Conservation (phyloP, 2,797 vertebrate genomes). For the Chelon auratus region DNA sequence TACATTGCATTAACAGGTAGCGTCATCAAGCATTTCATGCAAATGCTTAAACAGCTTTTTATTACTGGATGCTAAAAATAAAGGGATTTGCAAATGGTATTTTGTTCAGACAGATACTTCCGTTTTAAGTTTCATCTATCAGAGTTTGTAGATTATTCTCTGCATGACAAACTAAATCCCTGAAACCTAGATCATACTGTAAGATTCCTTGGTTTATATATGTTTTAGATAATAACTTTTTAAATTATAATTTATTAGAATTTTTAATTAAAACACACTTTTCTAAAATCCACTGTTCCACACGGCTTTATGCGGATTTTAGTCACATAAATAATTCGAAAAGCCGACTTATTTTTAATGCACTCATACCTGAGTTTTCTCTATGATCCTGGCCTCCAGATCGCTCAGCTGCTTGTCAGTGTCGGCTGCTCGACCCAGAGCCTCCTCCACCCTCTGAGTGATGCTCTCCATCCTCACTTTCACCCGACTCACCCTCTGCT, state of each 20-base stretch:
- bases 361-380: constrained; percentile 58
- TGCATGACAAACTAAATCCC: background rate
- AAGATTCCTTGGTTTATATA: background rate
- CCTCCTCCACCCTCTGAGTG: constrained; percentile 73
- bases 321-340: background rate
- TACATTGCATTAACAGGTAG: no score
- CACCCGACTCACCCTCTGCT: constrained; percentile 68
- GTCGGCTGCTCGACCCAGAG: constrained; percentile 59
- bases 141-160: no score
- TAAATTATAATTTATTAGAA: background rate
- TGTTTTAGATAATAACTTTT: background rate
- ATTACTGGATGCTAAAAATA: no score
- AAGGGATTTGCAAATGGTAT: no score
- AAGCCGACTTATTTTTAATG: background rate
- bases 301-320: background rate
- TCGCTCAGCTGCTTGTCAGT: constrained; percentile 60
- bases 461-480: constrained; percentile 71
- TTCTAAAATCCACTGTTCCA: background rate
- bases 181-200: background rate
- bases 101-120: background rate
- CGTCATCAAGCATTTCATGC: no score
- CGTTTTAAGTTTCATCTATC: no score
- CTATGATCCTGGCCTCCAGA: constrained; percentile 56
- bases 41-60: no score
- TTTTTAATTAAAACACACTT: background rate